Conservation (phyloP, 1,140 invertebrate species). For the Hypsibius dujardini region DNA sequence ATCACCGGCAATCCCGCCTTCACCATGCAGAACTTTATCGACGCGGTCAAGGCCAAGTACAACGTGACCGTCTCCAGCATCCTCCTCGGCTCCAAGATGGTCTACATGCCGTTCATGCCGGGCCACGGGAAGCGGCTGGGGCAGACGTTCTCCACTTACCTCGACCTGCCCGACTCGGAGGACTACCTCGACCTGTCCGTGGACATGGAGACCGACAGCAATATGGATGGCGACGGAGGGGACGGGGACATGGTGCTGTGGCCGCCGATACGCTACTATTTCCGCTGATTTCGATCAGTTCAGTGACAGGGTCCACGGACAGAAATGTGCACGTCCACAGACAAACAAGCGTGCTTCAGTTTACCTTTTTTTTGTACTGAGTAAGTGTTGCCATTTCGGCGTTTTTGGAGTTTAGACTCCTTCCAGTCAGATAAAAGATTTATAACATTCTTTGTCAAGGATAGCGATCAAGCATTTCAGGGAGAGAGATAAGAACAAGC, state of each 20-base stretch:
- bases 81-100: conserved; percentile 31
- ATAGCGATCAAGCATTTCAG: too few species aligned
- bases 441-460: too few species aligned
- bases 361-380: too few species aligned
- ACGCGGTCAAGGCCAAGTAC: conserved; percentile 31
- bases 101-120: conserved; percentile 33
- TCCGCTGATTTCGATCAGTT: not conserved
- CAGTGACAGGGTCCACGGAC: too few species aligned
- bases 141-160: conserved; percentile 25
- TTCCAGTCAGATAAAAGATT: too few species aligned
- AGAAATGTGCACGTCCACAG: too few species aligned
- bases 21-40: conserved; percentile 31
- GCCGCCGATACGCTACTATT: conserved; percentile 10
- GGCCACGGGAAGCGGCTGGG: conserved; percentile 30
- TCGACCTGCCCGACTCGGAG: not conserved
- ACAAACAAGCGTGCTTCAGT: too few species aligned
- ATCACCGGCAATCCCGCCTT: conserved; percentile 29
- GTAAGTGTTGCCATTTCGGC: too few species aligned
- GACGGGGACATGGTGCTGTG: not conserved
- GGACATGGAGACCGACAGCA: not conserved
- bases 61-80: conserved; percentile 29
- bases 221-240: not conserved
- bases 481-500: too few species aligned
- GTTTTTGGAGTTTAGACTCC: too few species aligned
- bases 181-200: conserved; percentile 16